Percentiles rank a stretch among this genome's conserved stretches.
phyloP scores from a whole-genome alignment of 2,888 invertebrate species.

The Caenorhabditis angaria region DNA sequence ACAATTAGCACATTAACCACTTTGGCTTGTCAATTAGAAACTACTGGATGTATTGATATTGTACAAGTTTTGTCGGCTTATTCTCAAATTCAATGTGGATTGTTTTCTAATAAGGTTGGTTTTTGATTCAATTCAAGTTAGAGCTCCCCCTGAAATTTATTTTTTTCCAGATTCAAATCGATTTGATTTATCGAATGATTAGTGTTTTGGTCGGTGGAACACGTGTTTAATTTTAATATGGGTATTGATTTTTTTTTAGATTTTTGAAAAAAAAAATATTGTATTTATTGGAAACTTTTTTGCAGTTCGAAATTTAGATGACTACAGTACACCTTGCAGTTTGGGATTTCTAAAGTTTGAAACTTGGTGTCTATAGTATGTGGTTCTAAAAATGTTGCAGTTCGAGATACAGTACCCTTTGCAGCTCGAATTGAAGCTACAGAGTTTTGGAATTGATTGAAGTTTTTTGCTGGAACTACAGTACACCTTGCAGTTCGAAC shows the following conservation, averaged over 20 bases:
- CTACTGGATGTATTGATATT: constrained; percentile 55
- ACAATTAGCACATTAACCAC: constrained; percentile 68
- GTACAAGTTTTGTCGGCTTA: constrained; percentile 50
- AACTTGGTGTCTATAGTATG: too few relatives aligned
- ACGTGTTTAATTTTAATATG: constrained; percentile 31
- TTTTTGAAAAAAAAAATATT: background rate
- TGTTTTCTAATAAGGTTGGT: constrained; percentile 41
- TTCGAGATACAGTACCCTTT: too few relatives aligned
- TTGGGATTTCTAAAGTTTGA: too few relatives aligned
- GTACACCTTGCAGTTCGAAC: too few relatives aligned
- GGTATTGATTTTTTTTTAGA: background rate
- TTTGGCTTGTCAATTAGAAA: constrained; percentile 70
- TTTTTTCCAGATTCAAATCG: constrained; percentile 87
- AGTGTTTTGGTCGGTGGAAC: constrained; percentile 45
- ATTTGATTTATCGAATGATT: constrained; percentile 81
- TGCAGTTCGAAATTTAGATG: too few relatives aligned
- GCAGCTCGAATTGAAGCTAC: too few relatives aligned
- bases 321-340: too few relatives aligned
- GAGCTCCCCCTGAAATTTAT: background rate
- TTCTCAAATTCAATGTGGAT: constrained; percentile 45
- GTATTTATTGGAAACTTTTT: background rate
- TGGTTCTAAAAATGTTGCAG: too few relatives aligned
- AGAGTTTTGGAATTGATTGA: too few relatives aligned
- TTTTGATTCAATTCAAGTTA: background rate
- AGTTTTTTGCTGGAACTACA: too few relatives aligned